Base-by-base conservation (phyloP, 2,888 invertebrate genomes). In the Meteorus colon region DNA sequence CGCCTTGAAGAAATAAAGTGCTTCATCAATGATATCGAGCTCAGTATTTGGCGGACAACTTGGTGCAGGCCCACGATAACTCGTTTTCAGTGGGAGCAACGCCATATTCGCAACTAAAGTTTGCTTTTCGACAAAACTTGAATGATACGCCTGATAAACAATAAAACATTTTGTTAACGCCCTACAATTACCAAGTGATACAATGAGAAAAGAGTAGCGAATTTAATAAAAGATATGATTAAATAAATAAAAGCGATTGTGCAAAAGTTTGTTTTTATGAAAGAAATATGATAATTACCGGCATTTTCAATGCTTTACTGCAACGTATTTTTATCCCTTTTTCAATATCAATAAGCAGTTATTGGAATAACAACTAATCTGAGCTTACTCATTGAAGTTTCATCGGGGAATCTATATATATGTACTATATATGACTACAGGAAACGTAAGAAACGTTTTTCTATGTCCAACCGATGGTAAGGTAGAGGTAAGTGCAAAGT, bases 1-100 rank as follows among this genome's bases (percentile, higher is more conserved):
- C 0, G 99, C 98, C 91, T 98, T 99, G 90, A 99, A 99, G 90
- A 94, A 99, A 87, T 96, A 96, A 48, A 99, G 92, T 72, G 98
- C 97, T 92, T 99, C 99, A 90, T 99, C 99, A 82, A 99, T 96
- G 80, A 99, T 96, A 90, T 99, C 99, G 81, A 93, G 92, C 63
- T 95, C 95, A n/a, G 91, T 91, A 85, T 87, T 82, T 59, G 90
- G 90, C 72, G 91, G 91, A 59, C 76, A 73, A 51, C 62, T 14
- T 12, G 97, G 96, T 6, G 98, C 98, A 45, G 99, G 99, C 8
- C 99, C 99, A 83, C 98, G 93, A 87, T 94, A 96, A 84, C 95
- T 94, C 0, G 99, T 98, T 81, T 95, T 93, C 71, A 99, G 90
- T 10, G 99, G 98, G 80, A 99, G 90, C 74, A 99, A 90, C 0